These are phyloP conservation scores for Paragorgia papillata DNA, from an alignment of 92 coral and sea anemone species.

Conservation along the genomic window DNA sequence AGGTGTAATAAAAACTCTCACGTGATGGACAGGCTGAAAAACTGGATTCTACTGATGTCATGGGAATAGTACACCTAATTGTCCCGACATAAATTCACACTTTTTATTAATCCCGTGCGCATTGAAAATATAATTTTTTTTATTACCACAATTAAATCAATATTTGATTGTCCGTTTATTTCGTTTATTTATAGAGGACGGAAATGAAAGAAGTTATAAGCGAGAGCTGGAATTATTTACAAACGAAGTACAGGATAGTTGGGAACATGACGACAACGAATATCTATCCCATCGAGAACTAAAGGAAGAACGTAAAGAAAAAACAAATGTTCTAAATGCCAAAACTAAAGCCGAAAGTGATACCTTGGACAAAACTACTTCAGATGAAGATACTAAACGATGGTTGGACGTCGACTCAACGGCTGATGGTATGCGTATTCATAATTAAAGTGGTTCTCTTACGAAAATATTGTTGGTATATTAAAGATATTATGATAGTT, in stretches of 20 bases:
- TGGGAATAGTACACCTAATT: too few species aligned
- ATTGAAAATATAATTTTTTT: too few species aligned
- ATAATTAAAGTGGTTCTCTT: too few species aligned
- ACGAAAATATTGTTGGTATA: neutral
- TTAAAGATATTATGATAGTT: too few species aligned
- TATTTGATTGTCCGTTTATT: too few species aligned
- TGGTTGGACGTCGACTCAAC: slow-evolving; percentile 38
- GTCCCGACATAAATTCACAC: too few species aligned
- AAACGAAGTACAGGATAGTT: slow-evolving; percentile 19
- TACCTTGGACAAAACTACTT: neutral
- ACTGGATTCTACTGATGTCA: too few species aligned
- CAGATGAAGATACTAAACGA: slow-evolving; percentile 8
- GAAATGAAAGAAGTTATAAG: slow-evolving; percentile 32
- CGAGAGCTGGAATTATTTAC: slow-evolving; percentile 35
- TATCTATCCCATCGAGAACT: slow-evolving; percentile 20
- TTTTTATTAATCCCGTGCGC: too few species aligned
- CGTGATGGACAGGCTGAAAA: too few species aligned
- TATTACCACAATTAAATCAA: too few species aligned
- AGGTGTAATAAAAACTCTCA: too few species aligned
- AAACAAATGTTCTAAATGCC: neutral
- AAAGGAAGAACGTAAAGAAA: neutral
- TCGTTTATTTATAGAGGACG: too few species aligned
- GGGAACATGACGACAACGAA: slow-evolving; percentile 27
- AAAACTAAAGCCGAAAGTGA: neutral
- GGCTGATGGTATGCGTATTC: slow-evolving; percentile 12